phyloP scores from a whole-genome alignment of 2,888 invertebrate genomes.

The Allophyes oxyacanthae region DNA sequence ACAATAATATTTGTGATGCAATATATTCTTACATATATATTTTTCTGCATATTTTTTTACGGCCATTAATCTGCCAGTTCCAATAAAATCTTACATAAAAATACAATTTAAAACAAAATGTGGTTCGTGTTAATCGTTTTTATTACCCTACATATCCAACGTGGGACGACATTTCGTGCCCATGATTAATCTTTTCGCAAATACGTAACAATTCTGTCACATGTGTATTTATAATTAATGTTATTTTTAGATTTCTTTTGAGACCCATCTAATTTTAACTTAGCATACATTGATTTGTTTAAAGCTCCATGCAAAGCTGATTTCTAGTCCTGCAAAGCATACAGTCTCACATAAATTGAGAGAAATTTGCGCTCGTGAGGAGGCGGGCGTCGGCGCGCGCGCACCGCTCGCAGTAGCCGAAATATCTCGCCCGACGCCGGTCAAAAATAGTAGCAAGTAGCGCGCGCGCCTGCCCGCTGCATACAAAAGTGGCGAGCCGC shows the following conservation, averaged over 20 bases:
- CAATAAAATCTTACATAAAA: slow-evolving; percentile 30
- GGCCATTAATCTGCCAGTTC: slow-evolving; percentile 13
- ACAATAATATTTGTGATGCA: slow-evolving; percentile 47
- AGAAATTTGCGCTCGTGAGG: slow-evolving; percentile 29
- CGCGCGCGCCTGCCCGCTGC: slow-evolving; percentile 72
- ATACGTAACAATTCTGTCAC: slow-evolving; percentile 43
- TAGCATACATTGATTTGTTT: slow-evolving; percentile 24
- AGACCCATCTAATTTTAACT: slow-evolving; percentile 40
- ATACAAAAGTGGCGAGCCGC: slow-evolving; percentile 85
- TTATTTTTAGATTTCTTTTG: slow-evolving; percentile 52
- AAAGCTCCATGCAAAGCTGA: slow-evolving; percentile 59
- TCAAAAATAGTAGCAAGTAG: slow-evolving; percentile 82
- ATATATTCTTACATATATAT: slow-evolving; percentile 13
- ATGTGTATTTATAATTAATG: slow-evolving; percentile 38
- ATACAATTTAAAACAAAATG: slow-evolving; percentile 27
- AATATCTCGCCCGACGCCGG: slow-evolving; percentile 75
- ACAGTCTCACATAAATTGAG: slow-evolving; percentile 33
- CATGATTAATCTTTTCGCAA: slow-evolving; percentile 50
- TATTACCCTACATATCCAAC: slow-evolving; percentile 32
- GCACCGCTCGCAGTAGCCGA: slow-evolving; percentile 62
- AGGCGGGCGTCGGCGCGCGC: slow-evolving; percentile 50
- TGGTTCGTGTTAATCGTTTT: slow-evolving; percentile 36
- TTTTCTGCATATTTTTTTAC: slow-evolving; percentile 11
- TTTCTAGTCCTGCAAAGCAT: slow-evolving; percentile 45
- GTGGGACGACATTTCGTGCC: slow-evolving; percentile 44